phyloP scores from a whole-genome alignment of 2,888 invertebrate genomes.

The Tenthredo notha region DNA sequence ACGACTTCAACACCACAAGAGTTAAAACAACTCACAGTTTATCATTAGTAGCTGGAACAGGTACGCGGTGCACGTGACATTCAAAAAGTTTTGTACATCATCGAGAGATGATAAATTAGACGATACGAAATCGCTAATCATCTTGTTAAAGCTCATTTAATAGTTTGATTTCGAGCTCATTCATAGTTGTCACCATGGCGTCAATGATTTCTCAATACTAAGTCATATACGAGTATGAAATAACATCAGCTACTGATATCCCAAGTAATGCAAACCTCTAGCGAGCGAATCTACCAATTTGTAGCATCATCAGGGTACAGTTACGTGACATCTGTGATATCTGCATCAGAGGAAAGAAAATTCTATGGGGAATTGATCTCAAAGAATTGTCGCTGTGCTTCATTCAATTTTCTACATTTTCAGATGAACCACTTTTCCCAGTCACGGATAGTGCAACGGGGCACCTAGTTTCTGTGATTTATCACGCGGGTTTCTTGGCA shows the following conservation, averaged over 20 bases:
- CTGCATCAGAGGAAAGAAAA: neutral
- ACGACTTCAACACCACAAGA: neutral
- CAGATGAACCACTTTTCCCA: neutral
- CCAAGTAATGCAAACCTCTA: neutral
- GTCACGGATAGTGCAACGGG: neutral
- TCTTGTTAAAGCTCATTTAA: neutral
- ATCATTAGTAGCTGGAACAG: neutral
- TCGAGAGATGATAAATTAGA: neutral
- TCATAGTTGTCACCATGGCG: neutral
- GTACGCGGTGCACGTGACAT: neutral
- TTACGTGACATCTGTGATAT: neutral
- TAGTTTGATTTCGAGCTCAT: neutral
- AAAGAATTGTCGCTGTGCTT: neutral
- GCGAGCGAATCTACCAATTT: neutral
- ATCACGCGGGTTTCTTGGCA: constrained; percentile 26
- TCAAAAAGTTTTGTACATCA: neutral
- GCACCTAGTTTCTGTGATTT: constrained; percentile 37
- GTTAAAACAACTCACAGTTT: neutral
- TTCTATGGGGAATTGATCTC: neutral
- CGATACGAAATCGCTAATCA: neutral
- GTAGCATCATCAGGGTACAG: neutral
- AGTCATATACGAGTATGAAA: neutral
- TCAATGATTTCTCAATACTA: neutral
- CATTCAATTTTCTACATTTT: neutral
- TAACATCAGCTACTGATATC: neutral